phyloP scores from a whole-genome alignment of 2,888 invertebrate genomes.

The Psylliodes chrysocephalus region DNA sequence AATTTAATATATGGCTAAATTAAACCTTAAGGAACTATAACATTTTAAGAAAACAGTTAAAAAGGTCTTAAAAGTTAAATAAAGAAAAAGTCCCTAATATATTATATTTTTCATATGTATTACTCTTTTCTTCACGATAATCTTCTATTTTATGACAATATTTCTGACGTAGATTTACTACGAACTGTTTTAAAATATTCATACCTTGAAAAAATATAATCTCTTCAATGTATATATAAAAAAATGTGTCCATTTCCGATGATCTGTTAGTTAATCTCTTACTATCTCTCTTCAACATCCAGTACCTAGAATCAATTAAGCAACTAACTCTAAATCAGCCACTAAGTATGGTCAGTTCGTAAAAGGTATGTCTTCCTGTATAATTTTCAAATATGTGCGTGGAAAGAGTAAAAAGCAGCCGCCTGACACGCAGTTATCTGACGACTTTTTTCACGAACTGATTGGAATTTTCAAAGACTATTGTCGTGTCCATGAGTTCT shows the following conservation, averaged over 20 bases:
- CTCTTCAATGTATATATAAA: too few species aligned
- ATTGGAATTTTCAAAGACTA: slow-evolving; percentile 48
- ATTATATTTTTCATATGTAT: too few species aligned
- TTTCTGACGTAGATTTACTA: too few species aligned
- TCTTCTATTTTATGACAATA: too few species aligned
- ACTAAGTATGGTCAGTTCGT: slow-evolving; percentile 22
- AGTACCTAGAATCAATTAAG: slow-evolving; percentile 30
- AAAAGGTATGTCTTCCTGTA: slow-evolving; percentile 35
- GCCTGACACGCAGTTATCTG: slow-evolving; percentile 40
- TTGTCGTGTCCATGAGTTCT: slow-evolving; percentile 33
- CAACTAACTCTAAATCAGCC: slow-evolving; percentile 26
- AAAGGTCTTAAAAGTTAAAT: too few species aligned
- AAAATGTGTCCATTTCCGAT: not conserved
- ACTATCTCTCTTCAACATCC: not conserved
- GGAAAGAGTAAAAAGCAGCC: slow-evolving; percentile 28
- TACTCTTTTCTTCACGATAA: too few species aligned
- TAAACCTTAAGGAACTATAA: too few species aligned
- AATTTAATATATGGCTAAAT: too few species aligned
- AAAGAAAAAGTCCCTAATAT: too few species aligned
- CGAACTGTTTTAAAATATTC: too few species aligned
- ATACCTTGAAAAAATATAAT: too few species aligned
- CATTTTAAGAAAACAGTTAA: too few species aligned
- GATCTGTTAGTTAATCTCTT: not conserved
- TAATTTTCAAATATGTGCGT: slow-evolving; percentile 26
- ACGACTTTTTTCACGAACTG: slow-evolving; percentile 44